Evolutionary conservation across 2,113 vertebrate species (phyloP).

Genomic region (Larimichthys crocea): DNA sequence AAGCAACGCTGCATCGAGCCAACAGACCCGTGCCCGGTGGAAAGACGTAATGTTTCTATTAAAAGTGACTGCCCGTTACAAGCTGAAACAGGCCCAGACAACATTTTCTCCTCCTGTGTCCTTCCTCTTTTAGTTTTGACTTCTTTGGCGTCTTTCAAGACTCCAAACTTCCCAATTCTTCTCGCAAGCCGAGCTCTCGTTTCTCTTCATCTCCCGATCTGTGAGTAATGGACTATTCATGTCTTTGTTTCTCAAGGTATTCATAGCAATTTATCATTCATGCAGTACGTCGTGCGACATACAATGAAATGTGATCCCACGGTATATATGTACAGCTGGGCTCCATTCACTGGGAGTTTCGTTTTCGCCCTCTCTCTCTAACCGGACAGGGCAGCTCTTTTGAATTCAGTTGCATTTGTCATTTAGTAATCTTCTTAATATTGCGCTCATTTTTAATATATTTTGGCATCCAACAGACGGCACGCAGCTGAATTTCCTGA

Average conservation of each 20-base stretch:
- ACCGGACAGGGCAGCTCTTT: neutral
- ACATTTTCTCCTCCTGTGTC: neutral
- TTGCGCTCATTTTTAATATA: neutral
- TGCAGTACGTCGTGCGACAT: no score
- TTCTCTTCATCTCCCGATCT: neutral
- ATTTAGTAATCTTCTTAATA: neutral
- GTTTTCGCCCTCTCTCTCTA: neutral
- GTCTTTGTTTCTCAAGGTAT: neutral
- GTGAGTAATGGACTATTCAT: neutral
- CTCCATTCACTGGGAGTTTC: neutral
- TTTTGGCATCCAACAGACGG: neutral
- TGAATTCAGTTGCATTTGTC: neutral
- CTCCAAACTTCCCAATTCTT: neutral
- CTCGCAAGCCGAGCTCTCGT: neutral
- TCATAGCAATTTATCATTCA: neutral
- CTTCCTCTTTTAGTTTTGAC: neutral
- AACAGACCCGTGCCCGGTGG: no score
- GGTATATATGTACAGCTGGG: no score
- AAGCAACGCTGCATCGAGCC: no score
- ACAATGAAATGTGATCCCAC: neutral
- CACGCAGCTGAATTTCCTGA: conserved; percentile 3
- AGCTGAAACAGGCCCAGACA: neutral
- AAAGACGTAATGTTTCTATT: neutral
- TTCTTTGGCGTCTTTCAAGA: neutral
- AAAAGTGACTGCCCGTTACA: neutral